Percentiles rank a stretch among this genome's conserved stretches.
phyloP scores from a whole-genome alignment of 2,113 vertebrate genomes.

The Myanophis thanlyinensis region DNA sequence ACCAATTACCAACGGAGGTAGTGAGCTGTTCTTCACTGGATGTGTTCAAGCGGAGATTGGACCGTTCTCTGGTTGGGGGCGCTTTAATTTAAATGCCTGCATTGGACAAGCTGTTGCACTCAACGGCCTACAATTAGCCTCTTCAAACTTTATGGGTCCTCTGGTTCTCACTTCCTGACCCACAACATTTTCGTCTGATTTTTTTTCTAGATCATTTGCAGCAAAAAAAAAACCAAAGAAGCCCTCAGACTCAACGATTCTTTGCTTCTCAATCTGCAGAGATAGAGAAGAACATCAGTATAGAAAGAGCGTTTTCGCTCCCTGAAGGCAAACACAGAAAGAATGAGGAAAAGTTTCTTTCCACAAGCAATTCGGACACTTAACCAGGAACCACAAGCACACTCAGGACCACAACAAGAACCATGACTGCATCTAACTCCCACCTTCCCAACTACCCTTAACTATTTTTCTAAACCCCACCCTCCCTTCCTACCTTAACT shows the following conservation, averaged over 20 bases:
- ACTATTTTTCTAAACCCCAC: too few species aligned
- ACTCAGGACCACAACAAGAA: too few species aligned
- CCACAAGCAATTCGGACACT: too few species aligned
- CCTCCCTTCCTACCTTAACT: too few species aligned
- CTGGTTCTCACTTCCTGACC: background rate
- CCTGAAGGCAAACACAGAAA: too few species aligned
- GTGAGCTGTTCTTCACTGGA: background rate
- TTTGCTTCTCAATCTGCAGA: background rate
- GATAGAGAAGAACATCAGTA: background rate
- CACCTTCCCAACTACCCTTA: too few species aligned
- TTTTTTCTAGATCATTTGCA: background rate
- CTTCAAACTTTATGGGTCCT: background rate
- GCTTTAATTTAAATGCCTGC: background rate
- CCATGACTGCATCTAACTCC: too few species aligned
- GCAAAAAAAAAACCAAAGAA: background rate
- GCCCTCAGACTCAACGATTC: background rate
- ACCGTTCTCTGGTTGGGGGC: background rate
- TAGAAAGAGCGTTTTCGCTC: background rate
- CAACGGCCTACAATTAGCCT: background rate
- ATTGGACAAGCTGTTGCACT: background rate
- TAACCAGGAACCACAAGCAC: too few species aligned
- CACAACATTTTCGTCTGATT: background rate
- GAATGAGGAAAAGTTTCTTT: too few species aligned
- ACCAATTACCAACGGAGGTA: background rate
- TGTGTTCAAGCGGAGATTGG: background rate